These are phyloP conservation scores for Netelia fuscicornis DNA, from an alignment of 2,888 invertebrate genomes.

Conservation along the genomic window DNA sequence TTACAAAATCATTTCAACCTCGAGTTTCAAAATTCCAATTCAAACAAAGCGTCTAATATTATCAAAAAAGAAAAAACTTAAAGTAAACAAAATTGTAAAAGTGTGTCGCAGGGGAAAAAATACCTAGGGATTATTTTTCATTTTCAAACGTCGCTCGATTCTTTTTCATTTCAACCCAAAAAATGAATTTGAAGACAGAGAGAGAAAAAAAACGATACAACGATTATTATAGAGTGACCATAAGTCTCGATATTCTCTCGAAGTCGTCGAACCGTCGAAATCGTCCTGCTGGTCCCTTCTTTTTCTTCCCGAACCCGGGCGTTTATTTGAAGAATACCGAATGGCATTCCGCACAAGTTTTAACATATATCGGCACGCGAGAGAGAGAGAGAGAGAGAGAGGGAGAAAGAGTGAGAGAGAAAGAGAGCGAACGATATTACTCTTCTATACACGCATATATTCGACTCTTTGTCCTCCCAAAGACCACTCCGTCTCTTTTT, in stretches of 20 bases:
- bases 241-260: background rate
- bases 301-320: conserved; percentile 61
- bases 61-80: too few species aligned
- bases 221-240: background rate
- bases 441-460: conserved; percentile 56
- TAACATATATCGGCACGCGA: conserved; percentile 78
- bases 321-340: conserved; percentile 80
- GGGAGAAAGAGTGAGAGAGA: background rate
- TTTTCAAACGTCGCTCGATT: too few species aligned
- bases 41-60: too few species aligned
- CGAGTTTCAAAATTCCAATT: too few species aligned
- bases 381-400: conserved; percentile 10
- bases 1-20: too few species aligned
- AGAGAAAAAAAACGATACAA: background rate
- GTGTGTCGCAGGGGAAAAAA: too few species aligned
- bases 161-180: background rate
- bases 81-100: too few species aligned
- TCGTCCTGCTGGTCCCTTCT: conserved; percentile 44
- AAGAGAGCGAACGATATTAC: conserved; percentile 59
- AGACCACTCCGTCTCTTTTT: conserved; percentile 64
- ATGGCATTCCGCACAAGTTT: conserved; percentile 80
- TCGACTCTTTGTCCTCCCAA: conserved; percentile 69
- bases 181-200: background rate
- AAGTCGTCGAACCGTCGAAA: conserved; percentile 31
- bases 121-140: too few species aligned